These are phyloP conservation scores for Anguilla japonica DNA, from an alignment of 2,113 vertebrate species.

Conservation along the genomic window DNA sequence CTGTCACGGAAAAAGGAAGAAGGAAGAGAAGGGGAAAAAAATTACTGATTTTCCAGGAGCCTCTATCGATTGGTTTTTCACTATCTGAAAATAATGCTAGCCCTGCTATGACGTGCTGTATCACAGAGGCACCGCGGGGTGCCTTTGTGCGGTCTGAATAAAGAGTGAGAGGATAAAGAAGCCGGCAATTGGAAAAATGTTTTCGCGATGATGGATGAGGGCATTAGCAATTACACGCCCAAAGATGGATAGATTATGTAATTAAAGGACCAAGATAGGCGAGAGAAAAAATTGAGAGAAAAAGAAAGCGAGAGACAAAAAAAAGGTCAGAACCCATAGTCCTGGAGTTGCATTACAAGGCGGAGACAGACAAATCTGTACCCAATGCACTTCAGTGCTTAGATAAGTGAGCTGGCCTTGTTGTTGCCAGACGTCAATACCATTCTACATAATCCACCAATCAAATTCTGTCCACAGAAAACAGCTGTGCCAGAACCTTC, in stretches of 20 bases:
- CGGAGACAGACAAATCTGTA: background rate
- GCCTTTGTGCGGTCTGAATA: background rate
- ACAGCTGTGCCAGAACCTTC: background rate
- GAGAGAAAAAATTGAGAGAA: conserved; percentile 11
- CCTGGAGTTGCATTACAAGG: background rate
- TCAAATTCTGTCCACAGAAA: background rate
- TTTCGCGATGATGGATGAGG: background rate
- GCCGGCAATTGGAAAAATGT: background rate
- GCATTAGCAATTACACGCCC: background rate
- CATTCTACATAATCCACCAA: background rate
- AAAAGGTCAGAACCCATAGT: background rate
- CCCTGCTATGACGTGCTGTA: background rate
- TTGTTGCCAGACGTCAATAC: background rate
- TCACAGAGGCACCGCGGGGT: background rate
- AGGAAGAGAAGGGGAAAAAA: background rate
- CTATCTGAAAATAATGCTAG: background rate
- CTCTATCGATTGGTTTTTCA: background rate
- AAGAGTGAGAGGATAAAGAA: background rate
- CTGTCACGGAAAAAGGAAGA: conserved; percentile 58
- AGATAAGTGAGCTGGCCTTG: background rate
- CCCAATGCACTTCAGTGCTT: background rate
- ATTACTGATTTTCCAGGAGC: background rate
- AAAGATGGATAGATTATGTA: background rate
- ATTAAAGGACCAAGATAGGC: background rate
- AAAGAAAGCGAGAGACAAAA: background rate